Base-by-base conservation (phyloP, 1,140 invertebrate species). In the Neodiprion lecontei region DNA sequence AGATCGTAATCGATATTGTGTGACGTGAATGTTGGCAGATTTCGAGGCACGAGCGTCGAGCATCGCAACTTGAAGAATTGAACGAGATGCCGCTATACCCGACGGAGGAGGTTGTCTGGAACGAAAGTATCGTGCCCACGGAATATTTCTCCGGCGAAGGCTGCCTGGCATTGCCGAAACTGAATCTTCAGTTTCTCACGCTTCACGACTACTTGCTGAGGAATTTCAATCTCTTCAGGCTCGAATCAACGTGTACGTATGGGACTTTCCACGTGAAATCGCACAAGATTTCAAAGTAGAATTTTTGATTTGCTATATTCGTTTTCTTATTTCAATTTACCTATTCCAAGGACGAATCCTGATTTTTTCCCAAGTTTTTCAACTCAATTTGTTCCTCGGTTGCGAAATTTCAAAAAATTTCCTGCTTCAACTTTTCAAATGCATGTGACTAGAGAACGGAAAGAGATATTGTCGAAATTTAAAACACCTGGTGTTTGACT, bases 11-110 rank as follows among this genome's bases (percentile, higher is more conserved):
- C 9, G 3, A 12, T 72, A 14, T 14, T 14, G 28, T 14, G 4
- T 49, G 50, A 9, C 28, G 17, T 17, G 5, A 1, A 70, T 77
- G 74, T 69, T 48, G 84, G 61, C 81, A 95, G 93, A 92, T 96
- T 72, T 96, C 95, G 10, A 89, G 95, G 10, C 96, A 99, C 85
- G 97, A 99, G 85, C 91, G 94, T 73, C 91, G 97, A 69, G 91
- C 93, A 17, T 99, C 97, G 0, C 98, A 99, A 83, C 86, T 99
- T 53, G 96, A 99, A 85, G 94, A 96, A 69, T 88, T 99, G 1
- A 99, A 99, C 84, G 95, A 97, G 79, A 98, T 99, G 96, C 98
- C 99, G 0, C 89, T 99, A 0, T 99, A 99, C 88, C 99, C 98
- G 1, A 99, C 97, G 0, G 98, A 99, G 85, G 93, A 97, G 70